Evolutionary conservation across 2,113 vertebrate species (phyloP).

Genomic region (Alces alces): DNA sequence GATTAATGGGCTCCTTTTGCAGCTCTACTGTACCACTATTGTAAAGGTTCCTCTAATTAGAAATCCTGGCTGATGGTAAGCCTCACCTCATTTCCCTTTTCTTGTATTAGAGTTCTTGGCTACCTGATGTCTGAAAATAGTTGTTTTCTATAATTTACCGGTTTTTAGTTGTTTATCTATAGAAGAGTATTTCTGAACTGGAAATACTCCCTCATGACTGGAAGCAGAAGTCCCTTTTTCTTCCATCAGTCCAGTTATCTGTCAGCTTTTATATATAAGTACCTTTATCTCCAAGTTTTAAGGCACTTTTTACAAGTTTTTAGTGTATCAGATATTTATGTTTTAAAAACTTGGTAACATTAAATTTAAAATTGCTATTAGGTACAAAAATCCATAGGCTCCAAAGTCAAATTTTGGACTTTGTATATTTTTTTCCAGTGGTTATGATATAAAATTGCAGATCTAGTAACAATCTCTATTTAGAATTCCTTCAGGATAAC

Average conservation of each 20-base stretch:
- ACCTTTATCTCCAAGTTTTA: constrained; percentile 2
- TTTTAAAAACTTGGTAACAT: not conserved
- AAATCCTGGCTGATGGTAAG: not conserved
- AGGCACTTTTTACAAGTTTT: not conserved
- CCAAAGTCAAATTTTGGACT: not conserved
- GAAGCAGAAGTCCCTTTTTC: not conserved
- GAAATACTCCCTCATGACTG: not conserved
- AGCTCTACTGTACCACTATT: not conserved
- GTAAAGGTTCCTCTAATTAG: not conserved
- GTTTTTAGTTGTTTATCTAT: not conserved
- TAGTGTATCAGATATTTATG: not conserved
- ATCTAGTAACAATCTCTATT: not conserved
- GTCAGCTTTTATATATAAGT: not conserved
- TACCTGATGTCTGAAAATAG: not conserved
- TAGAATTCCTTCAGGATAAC: not conserved
- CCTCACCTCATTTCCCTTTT: not conserved
- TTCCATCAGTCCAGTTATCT: not conserved
- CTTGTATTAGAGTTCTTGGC: not conserved
- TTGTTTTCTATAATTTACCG: not conserved
- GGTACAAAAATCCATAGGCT: not conserved
- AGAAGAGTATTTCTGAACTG: not conserved
- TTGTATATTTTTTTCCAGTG: not conserved
- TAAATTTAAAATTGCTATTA: not conserved
- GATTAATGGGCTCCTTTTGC: not conserved
- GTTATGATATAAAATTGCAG: not conserved